Evolutionary conservation across 2,888 invertebrate species (phyloP).

Genomic region (Chironomus riparius): DNA sequence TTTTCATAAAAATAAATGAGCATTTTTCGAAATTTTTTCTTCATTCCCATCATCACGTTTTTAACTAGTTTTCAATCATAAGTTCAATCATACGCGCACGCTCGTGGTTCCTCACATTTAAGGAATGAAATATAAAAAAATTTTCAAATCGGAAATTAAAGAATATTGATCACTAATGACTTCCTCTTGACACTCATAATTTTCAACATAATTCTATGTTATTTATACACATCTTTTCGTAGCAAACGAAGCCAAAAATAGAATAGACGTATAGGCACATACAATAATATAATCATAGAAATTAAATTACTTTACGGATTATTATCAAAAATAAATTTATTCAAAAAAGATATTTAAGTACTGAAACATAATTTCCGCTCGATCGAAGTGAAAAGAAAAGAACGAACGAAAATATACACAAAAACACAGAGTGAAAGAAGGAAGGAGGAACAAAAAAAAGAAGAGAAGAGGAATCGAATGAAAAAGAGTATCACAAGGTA

Average conservation of each 20-base stretch:
- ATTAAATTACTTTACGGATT: background rate
- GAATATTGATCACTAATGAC: constrained; percentile 1
- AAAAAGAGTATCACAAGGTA: too few species aligned
- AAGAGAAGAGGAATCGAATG: too few species aligned
- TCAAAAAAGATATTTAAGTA: background rate
- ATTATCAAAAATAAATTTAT: background rate
- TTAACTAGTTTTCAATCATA: too few species aligned
- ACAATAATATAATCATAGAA: too few species aligned
- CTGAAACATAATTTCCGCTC: background rate
- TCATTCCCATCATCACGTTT: too few species aligned
- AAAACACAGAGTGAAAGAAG: background rate
- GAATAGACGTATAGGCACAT: too few species aligned
- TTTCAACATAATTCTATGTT: background rate
- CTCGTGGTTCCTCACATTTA: background rate
- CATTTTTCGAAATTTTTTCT: too few species aligned
- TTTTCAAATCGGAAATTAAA: background rate
- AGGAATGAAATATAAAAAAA: background rate
- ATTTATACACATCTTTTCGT: background rate
- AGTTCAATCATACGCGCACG: too few species aligned
- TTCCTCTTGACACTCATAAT: background rate
- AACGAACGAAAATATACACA: background rate
- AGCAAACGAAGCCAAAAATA: background rate
- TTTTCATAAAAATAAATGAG: too few species aligned
- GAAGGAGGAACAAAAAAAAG: too few species aligned
- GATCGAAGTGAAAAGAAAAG: background rate